phyloP scores from a whole-genome alignment of 1,140 invertebrate genomes.

The Lethocerus indicus region DNA sequence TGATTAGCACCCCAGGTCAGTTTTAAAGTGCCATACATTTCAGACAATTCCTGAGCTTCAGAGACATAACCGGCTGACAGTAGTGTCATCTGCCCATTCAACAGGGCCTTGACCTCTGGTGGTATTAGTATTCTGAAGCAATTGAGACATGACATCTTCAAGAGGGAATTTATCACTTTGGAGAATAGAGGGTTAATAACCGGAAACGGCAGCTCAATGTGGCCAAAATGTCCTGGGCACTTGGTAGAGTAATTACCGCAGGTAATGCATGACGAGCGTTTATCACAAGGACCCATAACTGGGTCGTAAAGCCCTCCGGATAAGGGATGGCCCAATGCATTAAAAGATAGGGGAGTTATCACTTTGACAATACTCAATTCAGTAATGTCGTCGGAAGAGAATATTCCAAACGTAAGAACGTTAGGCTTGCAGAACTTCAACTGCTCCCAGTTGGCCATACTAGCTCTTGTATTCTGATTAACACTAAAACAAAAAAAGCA shows the following conservation, averaged over 20 bases:
- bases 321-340: slow-evolving; percentile 64
- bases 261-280: slow-evolving; percentile 54
- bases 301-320: slow-evolving; percentile 76
- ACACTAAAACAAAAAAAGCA: no score
- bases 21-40: background rate
- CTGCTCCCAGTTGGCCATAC: no score
- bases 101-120: slow-evolving; percentile 35
- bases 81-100: slow-evolving; percentile 56
- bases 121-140: slow-evolving; percentile 56
- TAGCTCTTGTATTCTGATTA: no score
- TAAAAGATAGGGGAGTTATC: slow-evolving; percentile 65
- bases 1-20: slow-evolving; percentile 14
- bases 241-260: slow-evolving; percentile 48
- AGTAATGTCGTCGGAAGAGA: slow-evolving; percentile 57
- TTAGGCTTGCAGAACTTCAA: background rate
- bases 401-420: slow-evolving; percentile 14
- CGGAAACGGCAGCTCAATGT: slow-evolving; percentile 80
- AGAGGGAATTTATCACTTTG: slow-evolving; percentile 45
- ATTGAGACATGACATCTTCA: slow-evolving; percentile 47
- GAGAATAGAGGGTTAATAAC: slow-evolving; percentile 87
- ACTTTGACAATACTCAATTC: slow-evolving; percentile 77
- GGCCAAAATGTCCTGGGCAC: slow-evolving; percentile 90
- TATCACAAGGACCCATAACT: slow-evolving; percentile 34
- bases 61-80: slow-evolving; percentile 55
- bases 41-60: slow-evolving; percentile 46